phyloP scores from a whole-genome alignment of 2,113 vertebrate genomes.

The Daphoenositta chrysoptera region DNA sequence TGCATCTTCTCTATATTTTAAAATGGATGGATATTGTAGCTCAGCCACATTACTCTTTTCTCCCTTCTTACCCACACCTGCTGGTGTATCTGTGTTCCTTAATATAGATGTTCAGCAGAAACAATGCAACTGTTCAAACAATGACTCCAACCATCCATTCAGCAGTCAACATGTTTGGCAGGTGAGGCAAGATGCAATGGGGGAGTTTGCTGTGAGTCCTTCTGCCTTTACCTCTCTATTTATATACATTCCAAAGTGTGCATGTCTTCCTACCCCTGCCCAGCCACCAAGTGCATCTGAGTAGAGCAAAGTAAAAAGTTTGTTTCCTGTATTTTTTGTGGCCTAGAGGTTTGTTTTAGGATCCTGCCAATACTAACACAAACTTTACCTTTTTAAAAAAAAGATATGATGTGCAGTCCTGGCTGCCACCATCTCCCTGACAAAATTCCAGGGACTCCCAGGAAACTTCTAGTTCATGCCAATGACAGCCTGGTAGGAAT shows the following conservation, averaged over 20 bases:
- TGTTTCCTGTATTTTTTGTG: not conserved
- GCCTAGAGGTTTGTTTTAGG: not conserved
- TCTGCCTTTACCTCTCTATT: not conserved
- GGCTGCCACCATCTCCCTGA: not conserved
- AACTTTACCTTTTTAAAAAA: not conserved
- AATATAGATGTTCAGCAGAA: conserved; percentile 45
- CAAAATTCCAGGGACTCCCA: not conserved
- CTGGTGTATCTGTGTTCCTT: not conserved
- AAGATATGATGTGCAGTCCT: not conserved
- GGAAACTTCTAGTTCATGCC: not conserved
- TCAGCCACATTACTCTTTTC: conserved; percentile 31
- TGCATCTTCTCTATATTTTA: not conserved
- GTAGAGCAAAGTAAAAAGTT: not conserved
- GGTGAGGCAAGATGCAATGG: not conserved
- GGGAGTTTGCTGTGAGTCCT: not conserved
- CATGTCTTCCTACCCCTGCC: not conserved
- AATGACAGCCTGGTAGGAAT: not conserved
- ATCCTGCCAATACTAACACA: not conserved
- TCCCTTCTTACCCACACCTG: not conserved
- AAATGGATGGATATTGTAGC: conserved; percentile 4
- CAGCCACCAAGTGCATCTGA: not conserved
- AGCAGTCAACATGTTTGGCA: not conserved
- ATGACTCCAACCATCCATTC: not conserved
- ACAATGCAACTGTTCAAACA: conserved; percentile 29
- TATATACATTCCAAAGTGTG: not conserved